phyloP scores from a whole-genome alignment of 2,797 vertebrate genomes.

The Gastrophryne carolinensis region DNA sequence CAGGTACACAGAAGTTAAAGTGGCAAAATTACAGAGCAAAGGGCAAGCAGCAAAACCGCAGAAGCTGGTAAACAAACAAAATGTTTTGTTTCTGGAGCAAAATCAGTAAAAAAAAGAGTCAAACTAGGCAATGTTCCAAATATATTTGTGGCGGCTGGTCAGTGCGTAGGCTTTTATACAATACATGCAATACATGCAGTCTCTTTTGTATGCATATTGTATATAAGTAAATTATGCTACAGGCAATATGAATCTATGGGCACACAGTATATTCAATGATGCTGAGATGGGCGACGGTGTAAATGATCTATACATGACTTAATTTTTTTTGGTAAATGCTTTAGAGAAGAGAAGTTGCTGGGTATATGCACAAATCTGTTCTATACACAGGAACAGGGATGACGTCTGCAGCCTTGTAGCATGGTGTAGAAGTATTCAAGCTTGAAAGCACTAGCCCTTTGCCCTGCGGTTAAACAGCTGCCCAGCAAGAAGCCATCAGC shows the following conservation, averaged over 20 bases:
- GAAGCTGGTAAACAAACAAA: not conserved
- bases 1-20: not conserved
- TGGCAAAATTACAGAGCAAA: not conserved
- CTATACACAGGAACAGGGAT: not conserved
- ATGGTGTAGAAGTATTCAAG: slow-evolving; percentile 2
- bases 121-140: not conserved
- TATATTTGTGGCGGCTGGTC: too few species aligned
- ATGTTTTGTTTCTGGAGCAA: not conserved
- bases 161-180: too few species aligned
- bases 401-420: not conserved
- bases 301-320: too few species aligned
- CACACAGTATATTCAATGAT: too few species aligned
- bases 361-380: not conserved
- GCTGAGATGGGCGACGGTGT: too few species aligned
- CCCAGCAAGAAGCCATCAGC: slow-evolving; percentile 11
- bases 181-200: too few species aligned
- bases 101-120: not conserved
- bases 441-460: not conserved
- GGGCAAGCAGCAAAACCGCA: not conserved
- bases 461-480: slow-evolving; percentile 21
- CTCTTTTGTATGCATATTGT: too few species aligned
- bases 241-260: too few species aligned
- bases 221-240: too few species aligned
- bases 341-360: not conserved
- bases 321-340: too few species aligned